Evolutionary conservation across 2,113 vertebrate species (phyloP).

Genomic region (Noctilio leporinus): DNA sequence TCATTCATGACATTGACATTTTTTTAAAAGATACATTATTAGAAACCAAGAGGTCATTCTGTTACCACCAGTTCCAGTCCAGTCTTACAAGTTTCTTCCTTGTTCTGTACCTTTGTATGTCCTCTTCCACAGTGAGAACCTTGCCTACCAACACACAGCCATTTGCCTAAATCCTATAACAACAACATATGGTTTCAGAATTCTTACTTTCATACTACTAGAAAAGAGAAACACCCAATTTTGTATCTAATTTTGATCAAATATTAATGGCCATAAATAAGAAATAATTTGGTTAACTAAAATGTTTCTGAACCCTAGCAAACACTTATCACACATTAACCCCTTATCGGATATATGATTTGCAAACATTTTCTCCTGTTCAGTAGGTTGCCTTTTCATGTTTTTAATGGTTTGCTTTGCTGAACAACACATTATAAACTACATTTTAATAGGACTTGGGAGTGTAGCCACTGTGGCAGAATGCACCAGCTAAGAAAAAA

Average conservation of each 20-base stretch:
- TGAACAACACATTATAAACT: neutral
- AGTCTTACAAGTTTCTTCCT: neutral
- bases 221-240: neutral
- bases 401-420: neutral
- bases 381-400: neutral
- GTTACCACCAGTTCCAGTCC: neutral
- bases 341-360: neutral
- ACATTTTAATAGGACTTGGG: neutral
- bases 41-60: neutral
- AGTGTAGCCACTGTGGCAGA: neutral
- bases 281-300: conserved; percentile 32
- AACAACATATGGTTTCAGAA: neutral
- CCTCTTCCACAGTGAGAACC: neutral
- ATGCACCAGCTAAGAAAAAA: conserved; percentile 51
- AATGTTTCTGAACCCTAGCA: neutral
- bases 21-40: neutral
- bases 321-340: neutral
- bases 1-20: neutral
- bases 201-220: neutral
- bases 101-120: neutral
- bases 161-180: neutral
- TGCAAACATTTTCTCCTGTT: neutral
- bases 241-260: conserved; percentile 1
- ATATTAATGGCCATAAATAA: neutral
- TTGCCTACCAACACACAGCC: neutral